Conservation (phyloP, 2,797 vertebrate genomes). For the Poeciliopsis turneri region DNA sequence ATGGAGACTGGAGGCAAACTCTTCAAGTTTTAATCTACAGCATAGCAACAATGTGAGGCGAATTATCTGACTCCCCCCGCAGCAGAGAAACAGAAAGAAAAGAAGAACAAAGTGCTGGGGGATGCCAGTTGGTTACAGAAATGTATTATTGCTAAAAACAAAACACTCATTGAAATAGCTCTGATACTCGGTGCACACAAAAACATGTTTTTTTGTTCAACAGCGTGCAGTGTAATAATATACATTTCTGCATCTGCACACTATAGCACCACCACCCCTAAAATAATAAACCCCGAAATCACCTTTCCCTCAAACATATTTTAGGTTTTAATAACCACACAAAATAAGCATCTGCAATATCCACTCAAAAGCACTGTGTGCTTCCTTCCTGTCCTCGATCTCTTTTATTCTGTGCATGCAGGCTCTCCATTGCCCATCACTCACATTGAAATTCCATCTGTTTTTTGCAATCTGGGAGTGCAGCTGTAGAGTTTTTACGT, state of each 20-base stretch:
- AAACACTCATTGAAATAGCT: conserved; percentile 9
- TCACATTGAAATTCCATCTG: conserved; percentile 71
- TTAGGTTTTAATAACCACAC: conserved; percentile 19
- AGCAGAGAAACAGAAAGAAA: conserved; percentile 18
- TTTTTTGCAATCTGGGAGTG: conserved; percentile 56
- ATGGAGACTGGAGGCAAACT: not conserved
- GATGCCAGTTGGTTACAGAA: conserved; percentile 29
- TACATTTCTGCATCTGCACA: conserved; percentile 10
- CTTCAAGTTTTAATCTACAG: conserved; percentile 1
- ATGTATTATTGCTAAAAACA: conserved; percentile 32
- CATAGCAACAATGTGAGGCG: conserved; percentile 23
- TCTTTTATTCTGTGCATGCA: conserved; percentile 49
- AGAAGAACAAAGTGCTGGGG: conserved; percentile 20
- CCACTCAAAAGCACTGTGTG: not conserved
- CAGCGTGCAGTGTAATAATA: not conserved
- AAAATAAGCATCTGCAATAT: conserved; percentile 34
- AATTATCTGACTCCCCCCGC: conserved; percentile 14
- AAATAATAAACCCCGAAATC: conserved; percentile 3
- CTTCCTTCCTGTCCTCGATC: conserved; percentile 17
- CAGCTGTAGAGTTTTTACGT: conserved; percentile 50
- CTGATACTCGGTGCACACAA: conserved; percentile 4
- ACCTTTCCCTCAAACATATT: conserved; percentile 24
- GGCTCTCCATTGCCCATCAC: conserved; percentile 42
- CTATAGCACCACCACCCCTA: not conserved
- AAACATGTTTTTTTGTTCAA: conserved; percentile 9